Percentiles rank a stretch among this genome's conserved stretches.
Conservation (phyloP, 1,140 invertebrate species). For the Coenobita brevimanus region DNA sequence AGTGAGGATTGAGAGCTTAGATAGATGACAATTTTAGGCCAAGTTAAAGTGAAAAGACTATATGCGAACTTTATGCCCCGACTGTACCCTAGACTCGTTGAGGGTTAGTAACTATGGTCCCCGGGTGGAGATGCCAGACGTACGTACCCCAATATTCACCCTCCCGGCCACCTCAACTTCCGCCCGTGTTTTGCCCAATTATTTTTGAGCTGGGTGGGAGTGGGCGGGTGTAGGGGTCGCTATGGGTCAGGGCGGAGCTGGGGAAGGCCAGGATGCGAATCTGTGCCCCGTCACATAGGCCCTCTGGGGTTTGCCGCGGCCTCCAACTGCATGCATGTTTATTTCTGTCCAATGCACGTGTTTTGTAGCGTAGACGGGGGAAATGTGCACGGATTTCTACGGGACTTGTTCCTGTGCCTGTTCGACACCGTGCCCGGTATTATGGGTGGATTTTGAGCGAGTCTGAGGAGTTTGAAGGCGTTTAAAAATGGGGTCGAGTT, state of each 20-base stretch:
- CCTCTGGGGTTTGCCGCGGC: background rate
- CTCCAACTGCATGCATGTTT: slow-evolving; percentile 52
- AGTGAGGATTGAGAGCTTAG: no score
- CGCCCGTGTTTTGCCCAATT: slow-evolving; percentile 54
- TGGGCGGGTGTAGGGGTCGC: background rate
- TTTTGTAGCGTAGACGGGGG: slow-evolving; percentile 38
- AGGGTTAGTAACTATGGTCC: background rate
- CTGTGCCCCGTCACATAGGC: background rate
- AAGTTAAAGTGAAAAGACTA: no score
- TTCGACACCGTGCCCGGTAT: background rate
- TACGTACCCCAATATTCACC: slow-evolving; percentile 32
- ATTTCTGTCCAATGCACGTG: slow-evolving; percentile 56
- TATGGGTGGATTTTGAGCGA: background rate
- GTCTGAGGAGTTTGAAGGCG: no score
- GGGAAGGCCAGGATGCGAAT: background rate
- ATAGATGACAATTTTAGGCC: no score
- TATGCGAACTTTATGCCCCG: no score
- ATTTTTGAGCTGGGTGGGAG: background rate
- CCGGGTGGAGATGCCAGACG: slow-evolving; percentile 38
- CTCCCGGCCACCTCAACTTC: slow-evolving; percentile 34
- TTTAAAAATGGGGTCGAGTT: slow-evolving; percentile 33
- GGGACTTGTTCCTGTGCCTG: background rate
- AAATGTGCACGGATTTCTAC: background rate
- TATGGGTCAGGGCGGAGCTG: slow-evolving; percentile 41
- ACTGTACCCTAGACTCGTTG: background rate